Evolutionary conservation across 1,140 invertebrate genomes (phyloP), one percentile per base, ranked within the genome.

Genomic region (Polypedilum vanderplanki): DNA sequence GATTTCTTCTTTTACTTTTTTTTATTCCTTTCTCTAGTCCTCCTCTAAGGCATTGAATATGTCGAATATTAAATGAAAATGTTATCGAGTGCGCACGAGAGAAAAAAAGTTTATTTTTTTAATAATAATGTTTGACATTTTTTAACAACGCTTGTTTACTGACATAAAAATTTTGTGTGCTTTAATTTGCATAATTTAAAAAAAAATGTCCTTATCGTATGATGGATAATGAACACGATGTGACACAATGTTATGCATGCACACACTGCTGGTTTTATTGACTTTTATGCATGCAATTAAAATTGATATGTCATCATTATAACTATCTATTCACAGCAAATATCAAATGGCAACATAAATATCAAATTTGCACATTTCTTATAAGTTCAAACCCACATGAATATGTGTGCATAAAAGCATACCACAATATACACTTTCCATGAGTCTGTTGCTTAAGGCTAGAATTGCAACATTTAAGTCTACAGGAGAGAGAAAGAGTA

Each of bases 261-360:
- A 33, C 24, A 33, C 24, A 15, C 46, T 15, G 4, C 46, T n/a
- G n/a, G 12, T 57, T n/a, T 57, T n/a, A n/a, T 57, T 57, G 46
- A 57, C 46, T 57, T 57, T 57, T 57, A 3, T n/a, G 46, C 46
- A n/a, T 57, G 46, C 46, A 57, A 57, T 57, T 57, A 57, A 57
- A 57, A 57, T 12, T 57, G 46, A 57, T 57, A 57, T 57, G 46
- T 57, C 46, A 57, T 57, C 46, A 57, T 57, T 57, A 57, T 57
- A 57, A 57, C 12, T 57, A 12, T 57, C 12, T 57, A n/a, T 57
- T 33, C 24, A 3, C 1, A 33, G 46, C n/a, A 57, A 57, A 57
- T 57, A 57, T 57, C 46, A 57, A 57, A 57, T 57, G 46, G n/a
- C 46, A 57, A 57, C n/a, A n/a, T n/a, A 57, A 57, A 57, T 57